Conservation (phyloP, 2,888 invertebrate genomes). For the Galeopsomyia nigrocyanea region DNA sequence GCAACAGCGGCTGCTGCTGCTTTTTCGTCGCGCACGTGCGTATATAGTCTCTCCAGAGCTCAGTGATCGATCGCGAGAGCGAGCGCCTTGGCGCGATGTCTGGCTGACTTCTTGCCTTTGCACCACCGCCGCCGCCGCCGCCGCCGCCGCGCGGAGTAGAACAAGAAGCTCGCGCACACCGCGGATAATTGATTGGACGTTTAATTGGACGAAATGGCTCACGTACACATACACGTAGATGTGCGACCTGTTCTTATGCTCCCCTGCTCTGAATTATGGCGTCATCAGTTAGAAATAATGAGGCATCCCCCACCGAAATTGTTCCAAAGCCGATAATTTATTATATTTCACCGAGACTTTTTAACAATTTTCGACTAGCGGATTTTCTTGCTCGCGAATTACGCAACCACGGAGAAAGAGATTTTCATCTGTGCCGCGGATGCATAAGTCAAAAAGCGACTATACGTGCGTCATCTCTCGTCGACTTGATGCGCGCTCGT, state of each 20-base stretch:
- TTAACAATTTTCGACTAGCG: neutral
- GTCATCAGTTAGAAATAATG: conserved; percentile 66
- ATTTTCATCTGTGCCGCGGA: conserved; percentile 19
- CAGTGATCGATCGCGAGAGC: conserved; percentile 21
- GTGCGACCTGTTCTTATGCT: conserved; percentile 35
- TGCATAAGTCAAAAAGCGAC: conserved; percentile 26
- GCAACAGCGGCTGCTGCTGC: conserved; percentile 5
- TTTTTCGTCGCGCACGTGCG: conserved; percentile 14
- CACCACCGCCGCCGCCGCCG: too few relatives aligned
- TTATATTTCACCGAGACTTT: conserved; percentile 58
- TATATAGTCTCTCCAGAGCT: too few relatives aligned
- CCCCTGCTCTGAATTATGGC: conserved; percentile 60
- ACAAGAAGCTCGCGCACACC: conserved; percentile 41
- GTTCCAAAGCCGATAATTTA: conserved; percentile 58
- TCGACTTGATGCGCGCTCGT: conserved; percentile 15
- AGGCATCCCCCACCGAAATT: conserved; percentile 56
- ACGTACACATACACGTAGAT: conserved; percentile 47
- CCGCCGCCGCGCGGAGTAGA: conserved; percentile 42
- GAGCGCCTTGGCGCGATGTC: neutral
- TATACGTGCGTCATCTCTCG: neutral
- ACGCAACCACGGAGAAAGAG: neutral
- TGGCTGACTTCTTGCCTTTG: neutral
- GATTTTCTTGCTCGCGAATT: neutral
- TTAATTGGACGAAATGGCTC: conserved; percentile 60
- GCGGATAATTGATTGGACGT: conserved; percentile 58